phyloP scores from a whole-genome alignment of 2,113 vertebrate species.

The Myxocyprinus asiaticus region DNA sequence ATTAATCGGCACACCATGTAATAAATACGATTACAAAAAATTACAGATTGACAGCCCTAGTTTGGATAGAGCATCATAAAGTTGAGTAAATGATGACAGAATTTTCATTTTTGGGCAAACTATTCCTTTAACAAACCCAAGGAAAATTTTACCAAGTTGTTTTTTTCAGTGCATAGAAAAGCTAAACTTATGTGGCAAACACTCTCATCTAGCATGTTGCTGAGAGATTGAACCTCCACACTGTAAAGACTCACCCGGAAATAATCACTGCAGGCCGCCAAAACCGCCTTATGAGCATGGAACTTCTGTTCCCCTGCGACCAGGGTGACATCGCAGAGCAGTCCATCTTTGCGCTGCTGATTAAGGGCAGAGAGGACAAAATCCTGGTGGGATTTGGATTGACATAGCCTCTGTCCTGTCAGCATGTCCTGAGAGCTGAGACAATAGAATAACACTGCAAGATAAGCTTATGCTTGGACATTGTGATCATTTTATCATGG shows the following conservation, averaged over 20 bases:
- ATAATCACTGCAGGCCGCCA: conserved; percentile 97
- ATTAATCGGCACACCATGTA: no score
- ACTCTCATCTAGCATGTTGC: no score
- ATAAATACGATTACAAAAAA: no score
- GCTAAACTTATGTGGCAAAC: not conserved
- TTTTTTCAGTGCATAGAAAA: not conserved
- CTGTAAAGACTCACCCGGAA: conserved; percentile 84
- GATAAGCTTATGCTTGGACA: not conserved
- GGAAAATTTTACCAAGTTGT: no score
- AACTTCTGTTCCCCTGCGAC: conserved; percentile 96
- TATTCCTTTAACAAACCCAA: not conserved
- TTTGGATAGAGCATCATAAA: no score
- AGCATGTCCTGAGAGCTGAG: conserved; percentile 88
- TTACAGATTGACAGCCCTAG: no score
- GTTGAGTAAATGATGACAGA: no score
- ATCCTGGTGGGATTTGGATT: conserved; percentile 93
- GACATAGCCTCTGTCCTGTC: conserved; percentile 95
- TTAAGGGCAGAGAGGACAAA: conserved; percentile 91
- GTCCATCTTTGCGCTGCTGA: conserved; percentile 92
- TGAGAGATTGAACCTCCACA: not conserved
- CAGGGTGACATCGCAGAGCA: conserved; percentile 93
- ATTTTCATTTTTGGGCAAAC: not conserved
- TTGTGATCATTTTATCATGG: not conserved
- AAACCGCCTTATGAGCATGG: conserved; percentile 92
- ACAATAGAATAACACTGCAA: conserved; percentile 3